Conservation (phyloP, 2,113 vertebrate genomes). For the Pampusana beccarii region DNA sequence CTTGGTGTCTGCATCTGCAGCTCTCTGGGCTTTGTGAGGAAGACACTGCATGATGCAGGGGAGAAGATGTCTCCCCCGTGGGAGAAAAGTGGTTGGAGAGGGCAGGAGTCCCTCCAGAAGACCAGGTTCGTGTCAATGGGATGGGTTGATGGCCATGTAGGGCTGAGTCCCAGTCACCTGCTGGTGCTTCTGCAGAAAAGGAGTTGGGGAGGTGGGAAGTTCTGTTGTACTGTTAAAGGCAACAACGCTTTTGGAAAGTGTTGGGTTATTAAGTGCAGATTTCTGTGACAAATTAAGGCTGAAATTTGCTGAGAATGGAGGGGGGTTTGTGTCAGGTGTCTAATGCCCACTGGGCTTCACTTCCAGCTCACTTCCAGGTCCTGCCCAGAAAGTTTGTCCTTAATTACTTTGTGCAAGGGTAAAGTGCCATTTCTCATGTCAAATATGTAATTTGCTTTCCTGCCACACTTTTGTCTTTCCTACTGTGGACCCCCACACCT, state of each 20-base stretch:
- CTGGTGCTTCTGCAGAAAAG: neutral
- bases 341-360: neutral
- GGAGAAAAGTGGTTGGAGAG: neutral
- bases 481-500: neutral
- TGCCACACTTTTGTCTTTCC: neutral
- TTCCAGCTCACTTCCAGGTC: neutral
- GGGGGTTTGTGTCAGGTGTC: neutral
- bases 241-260: neutral
- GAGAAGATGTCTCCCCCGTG: neutral
- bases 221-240: neutral
- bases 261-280: neutral
- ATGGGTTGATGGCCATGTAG: neutral
- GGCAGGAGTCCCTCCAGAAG: neutral
- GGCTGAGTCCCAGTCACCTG: neutral
- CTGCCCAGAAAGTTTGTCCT: neutral
- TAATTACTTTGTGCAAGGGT: neutral
- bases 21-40: neutral
- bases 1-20: neutral
- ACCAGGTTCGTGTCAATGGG: rapidly evolving
- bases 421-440: neutral
- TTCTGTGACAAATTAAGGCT: neutral
- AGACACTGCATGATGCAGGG: neutral
- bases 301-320: neutral
- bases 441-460: neutral
- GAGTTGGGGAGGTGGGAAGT: neutral